Conservation (phyloP, 2,888 invertebrate genomes). For the Chorisops tibialis region DNA sequence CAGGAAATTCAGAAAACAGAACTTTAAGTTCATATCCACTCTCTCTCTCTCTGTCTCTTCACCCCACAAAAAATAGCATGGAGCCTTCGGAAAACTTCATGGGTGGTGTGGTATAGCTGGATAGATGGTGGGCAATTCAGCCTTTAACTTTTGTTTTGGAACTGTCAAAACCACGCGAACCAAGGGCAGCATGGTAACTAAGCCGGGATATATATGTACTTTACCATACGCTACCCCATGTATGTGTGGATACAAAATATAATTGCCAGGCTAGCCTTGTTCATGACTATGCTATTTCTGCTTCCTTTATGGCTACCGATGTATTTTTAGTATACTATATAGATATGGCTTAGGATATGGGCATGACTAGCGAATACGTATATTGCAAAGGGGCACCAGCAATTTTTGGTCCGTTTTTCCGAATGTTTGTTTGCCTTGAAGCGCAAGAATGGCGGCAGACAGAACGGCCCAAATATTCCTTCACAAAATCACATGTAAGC, state of each 20-base stretch:
- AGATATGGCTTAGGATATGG: not conserved
- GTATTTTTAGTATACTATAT: not conserved
- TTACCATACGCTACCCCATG: not conserved
- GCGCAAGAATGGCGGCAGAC: not conserved
- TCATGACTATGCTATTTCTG: constrained; percentile 22
- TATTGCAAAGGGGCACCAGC: constrained; percentile 3
- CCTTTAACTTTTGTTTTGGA: constrained; percentile 47
- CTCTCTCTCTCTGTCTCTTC: no score
- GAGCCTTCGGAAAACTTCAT: constrained; percentile 1
- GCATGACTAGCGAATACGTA: constrained; percentile 17
- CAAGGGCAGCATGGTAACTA: constrained; percentile 29
- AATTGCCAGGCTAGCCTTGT: constrained; percentile 12
- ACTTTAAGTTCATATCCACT: no score
- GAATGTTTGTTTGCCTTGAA: constrained; percentile 6
- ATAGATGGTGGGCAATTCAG: constrained; percentile 9
- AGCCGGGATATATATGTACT: constrained; percentile 1
- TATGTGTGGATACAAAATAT: constrained; percentile 5
- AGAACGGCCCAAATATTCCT: constrained; percentile 18
- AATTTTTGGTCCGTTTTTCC: constrained; percentile 2
- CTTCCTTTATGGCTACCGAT: not conserved
- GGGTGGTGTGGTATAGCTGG: not conserved
- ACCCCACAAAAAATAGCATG: not conserved
- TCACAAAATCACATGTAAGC: not conserved
- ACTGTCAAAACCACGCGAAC: constrained; percentile 45
- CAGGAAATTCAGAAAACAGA: no score